Evolutionary conservation across 2,888 invertebrate genomes (phyloP), one percentile per base, ranked within the genome.

Genomic region (Hydriomena furcata): DNA sequence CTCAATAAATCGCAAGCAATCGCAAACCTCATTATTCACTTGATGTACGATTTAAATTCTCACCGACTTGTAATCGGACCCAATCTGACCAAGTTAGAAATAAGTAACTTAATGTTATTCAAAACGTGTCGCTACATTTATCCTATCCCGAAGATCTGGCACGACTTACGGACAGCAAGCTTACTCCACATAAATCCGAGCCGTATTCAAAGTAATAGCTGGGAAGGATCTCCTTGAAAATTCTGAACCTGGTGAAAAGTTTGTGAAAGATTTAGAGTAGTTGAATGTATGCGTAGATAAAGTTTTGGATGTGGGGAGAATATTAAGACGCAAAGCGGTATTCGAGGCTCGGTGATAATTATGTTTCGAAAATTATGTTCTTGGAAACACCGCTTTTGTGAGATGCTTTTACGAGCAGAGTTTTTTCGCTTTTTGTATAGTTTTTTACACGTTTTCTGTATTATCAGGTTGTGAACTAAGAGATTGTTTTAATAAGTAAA

Each of bases 121-220:
- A 81, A 76, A 83, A 83, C 85, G 84, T 87, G 87, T 85, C 82
- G 71, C 77, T 75, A 81, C 82, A 82, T 82, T 85, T 86, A 88
- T 88, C 82, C 87, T 78, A 81, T 82, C 80, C 76, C 75, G 73
- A 67, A 77, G 78, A 88, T 87, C 85, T 72, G 68, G 84, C 89
- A 88, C 88, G 88, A 88, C 85, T 82, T 63, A 73, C 75, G 68
- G 74, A 74, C 76, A 74, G 74, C 65, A 58, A 76, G 64, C 57
- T 58, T 52, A 78, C 78, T 80, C 76, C 72, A 77, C 83, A 81
- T 82, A 82, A 79, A 83, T 83, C 78, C 77, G 54, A 52, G 45
- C 43, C 43, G 55, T 55, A 58, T 58, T 58, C 55, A 46, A 52
- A 35, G 37, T 49, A 43, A 49, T 36, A 37, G 36, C 34, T 11